Base-by-base conservation (phyloP, 2,113 vertebrate genomes). In the Pycnonotus jocosus region DNA sequence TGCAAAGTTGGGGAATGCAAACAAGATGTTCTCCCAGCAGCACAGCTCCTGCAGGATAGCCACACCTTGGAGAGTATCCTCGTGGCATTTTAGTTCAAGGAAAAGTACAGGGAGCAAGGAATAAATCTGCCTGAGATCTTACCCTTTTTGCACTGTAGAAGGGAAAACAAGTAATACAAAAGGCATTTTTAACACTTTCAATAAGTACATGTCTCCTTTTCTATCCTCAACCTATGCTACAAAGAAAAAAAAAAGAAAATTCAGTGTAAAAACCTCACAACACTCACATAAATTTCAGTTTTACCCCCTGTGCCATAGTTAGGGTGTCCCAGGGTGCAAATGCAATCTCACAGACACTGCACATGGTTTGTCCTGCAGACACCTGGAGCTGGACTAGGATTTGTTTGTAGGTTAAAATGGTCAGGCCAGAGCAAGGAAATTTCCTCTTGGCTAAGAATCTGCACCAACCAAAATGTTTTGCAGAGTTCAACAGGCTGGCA, bases 1-100 rank as follows among this genome's bases (percentile, higher is more conserved):
- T 27, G 56, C 64, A 18, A 15, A 74, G 53, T 2, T 31, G 57
- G 60, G 78, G 44, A 86, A 70, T 19, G 65, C n/a, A 40, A 71
- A 56, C 35, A 42, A 56, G 74, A 48, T 3, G 2, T 21, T 68
- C 35, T 81, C 54, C 57, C 71, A 64, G 37, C 66, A 44, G 38
- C 9, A 4, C 69, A 68, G 56, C 38, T 61, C 56, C 72, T 51
- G 47, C 37, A 22, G 27, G 15, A 58, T 19, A 56, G 9, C 21
- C 71, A 50, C n/a, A 15, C 33, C 28, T 54, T 9, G 45, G 17
- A 27, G 19, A 69, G 35, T 2, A 11, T 15, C 70, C 65, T 30
- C 2, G 0, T 27, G 74, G 33, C 5, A 1, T 61, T 48, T 8
- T 80, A 15, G 18, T 10, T 17, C 42, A 30, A 17, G 42, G 62